phyloP scores from a whole-genome alignment of 2,888 invertebrate genomes.

The Lissonota sp. region DNA sequence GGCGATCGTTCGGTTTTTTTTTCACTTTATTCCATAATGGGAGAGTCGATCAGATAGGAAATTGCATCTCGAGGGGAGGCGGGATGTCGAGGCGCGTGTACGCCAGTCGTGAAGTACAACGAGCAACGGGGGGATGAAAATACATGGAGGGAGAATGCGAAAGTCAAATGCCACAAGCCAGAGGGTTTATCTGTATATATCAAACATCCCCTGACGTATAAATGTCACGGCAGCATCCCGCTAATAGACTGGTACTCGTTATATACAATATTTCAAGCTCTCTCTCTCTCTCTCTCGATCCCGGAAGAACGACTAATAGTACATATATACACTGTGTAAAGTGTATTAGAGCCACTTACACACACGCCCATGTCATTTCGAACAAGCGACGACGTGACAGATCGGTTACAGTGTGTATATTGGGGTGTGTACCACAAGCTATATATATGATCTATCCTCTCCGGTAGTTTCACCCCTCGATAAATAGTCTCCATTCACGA shows the following conservation, averaged over 20 bases:
- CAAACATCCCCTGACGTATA: conserved; percentile 44
- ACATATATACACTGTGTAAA: conserved; percentile 53
- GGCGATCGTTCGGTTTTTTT: conserved; percentile 43
- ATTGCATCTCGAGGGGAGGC: conserved; percentile 50
- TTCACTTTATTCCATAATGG: conserved; percentile 43
- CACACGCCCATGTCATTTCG: conserved; percentile 53
- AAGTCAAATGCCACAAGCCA: conserved; percentile 78
- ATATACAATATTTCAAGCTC: conserved; percentile 9
- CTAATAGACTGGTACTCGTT: conserved; percentile 73
- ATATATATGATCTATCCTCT: neutral
- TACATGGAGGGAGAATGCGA: conserved; percentile 68
- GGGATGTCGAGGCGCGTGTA: conserved; percentile 36
- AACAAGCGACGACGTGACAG: conserved; percentile 57
- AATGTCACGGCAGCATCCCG: conserved; percentile 78
- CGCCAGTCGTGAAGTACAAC: conserved; percentile 2
- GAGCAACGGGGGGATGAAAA: conserved; percentile 27
- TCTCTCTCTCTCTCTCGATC: conserved; percentile 7
- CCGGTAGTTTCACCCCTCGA: conserved; percentile 20
- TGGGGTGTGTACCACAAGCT: conserved; percentile 9
- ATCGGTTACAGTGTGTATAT: conserved; percentile 41
- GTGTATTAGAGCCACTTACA: conserved; percentile 50
- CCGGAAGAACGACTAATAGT: conserved; percentile 62
- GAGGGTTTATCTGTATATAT: neutral
- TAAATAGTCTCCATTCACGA: conserved; percentile 41
- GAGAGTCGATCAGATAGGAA: conserved; percentile 63